phyloP scores from a whole-genome alignment of 2,888 invertebrate species.

The Chrysina gloriosa region DNA sequence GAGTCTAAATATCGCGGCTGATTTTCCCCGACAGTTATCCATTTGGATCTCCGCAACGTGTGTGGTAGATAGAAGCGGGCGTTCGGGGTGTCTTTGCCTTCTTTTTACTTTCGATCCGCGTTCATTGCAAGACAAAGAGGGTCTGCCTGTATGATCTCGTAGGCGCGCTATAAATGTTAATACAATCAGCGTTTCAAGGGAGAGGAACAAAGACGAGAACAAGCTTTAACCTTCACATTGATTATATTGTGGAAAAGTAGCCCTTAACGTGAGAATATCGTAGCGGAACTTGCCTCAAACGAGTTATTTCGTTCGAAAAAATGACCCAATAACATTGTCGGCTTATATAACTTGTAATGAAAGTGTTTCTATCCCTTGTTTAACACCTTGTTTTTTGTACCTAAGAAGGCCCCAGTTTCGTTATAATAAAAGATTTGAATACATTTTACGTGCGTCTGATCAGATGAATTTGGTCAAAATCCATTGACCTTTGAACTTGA shows the following conservation, averaged over 20 bases:
- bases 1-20: conserved; percentile 14
- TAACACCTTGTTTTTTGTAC: background rate
- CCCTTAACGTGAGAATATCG: conserved; percentile 17
- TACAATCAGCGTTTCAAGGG: background rate
- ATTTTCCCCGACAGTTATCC: conserved; percentile 21
- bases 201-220: background rate
- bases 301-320: conserved; percentile 1
- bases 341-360: background rate
- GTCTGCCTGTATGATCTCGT: conserved; percentile 4
- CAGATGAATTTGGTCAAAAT: no score
- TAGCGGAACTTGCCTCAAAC: background rate
- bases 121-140: background rate
- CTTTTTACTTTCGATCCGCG: conserved; percentile 1
- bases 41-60: background rate
- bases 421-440: no score
- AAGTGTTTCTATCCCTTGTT: background rate
- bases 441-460: no score
- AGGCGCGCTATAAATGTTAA: conserved; percentile 15
- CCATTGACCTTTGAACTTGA: no score
- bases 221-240: conserved; percentile 10
- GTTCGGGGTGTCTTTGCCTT: conserved; percentile 5
- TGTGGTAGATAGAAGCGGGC: conserved; percentile 13
- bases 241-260: background rate
- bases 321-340: background rate
- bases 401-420: no score